Base-by-base conservation (phyloP, 2,797 vertebrate genomes). In the Pipistrellus pipistrellus region DNA sequence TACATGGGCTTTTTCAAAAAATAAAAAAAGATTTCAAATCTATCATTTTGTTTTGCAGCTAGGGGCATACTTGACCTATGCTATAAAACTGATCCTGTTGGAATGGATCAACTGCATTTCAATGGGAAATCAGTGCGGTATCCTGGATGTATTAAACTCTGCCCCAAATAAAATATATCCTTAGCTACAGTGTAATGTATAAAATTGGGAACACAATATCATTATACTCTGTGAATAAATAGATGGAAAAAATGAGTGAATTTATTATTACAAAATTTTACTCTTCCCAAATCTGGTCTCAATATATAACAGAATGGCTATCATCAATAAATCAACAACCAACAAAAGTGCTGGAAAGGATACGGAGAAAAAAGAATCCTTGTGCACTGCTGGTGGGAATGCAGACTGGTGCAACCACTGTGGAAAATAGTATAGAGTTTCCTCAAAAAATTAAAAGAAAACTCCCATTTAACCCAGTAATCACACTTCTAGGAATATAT, bases 71-170 rank as follows among this genome's bases (percentile, higher is more conserved):
- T 88, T 62, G 18, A 85, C 71, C 21, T 48, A 38, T 46, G 18
- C 14, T 90, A 13, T 78, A 59, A 94, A 92, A 69, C 6, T 62
- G 23, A 90, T 66, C 17, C 66, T 92, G n/a, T 44, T 84, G 55
- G 35, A 86, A 86, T 11, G 35, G 30, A 11, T 81, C 27, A 77
- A 73, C 17, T 78, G 5, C 30, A 91, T 88, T 92, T 87, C 27
- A 90, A 25, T 53, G 88, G 89, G 59, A 91, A 91, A 72, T 25
- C 17, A 93, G 8, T 41, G 32, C 3, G 68, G 23, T 38, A 46
- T 41, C n/a, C 38, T 75, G 13, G 80, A 93, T 23, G 8, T 64
- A 53, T 30, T 82, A 66, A 96, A 95, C 11, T 94, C 76, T 82
- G n/a, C 32, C 32, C 35, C 83, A 51, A 95, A 83, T 59, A 78